These are phyloP conservation scores for Drosophila lacertosa DNA, from an alignment of 1,140 invertebrate genomes.

Conservation along the genomic window DNA sequence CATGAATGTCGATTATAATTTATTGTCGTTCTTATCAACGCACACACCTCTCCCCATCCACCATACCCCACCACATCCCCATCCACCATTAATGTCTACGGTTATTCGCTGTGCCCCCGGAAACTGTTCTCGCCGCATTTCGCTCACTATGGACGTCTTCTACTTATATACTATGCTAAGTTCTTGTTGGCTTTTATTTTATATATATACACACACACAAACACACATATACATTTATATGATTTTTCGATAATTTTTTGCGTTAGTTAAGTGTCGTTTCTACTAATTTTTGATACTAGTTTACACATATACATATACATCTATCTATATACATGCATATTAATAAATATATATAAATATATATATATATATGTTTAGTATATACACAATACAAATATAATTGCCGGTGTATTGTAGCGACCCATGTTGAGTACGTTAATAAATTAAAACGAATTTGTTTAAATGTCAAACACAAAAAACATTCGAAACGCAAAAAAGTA, in stretches of 20 bases:
- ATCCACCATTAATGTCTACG: no score
- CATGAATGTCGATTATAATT: conserved; percentile 79
- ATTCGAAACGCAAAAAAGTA: conserved; percentile 23
- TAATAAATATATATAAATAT: conserved; percentile 61
- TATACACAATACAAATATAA: conserved; percentile 60
- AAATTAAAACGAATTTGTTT: conserved; percentile 80
- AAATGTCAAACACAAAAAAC: conserved; percentile 64
- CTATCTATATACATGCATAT: conserved; percentile 47
- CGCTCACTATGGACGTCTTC: conserved; percentile 61
- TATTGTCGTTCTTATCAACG: conserved; percentile 74
- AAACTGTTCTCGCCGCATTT: conserved; percentile 50
- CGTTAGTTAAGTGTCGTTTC: conserved; percentile 76
- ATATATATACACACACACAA: conserved; percentile 19
- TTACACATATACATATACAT: conserved; percentile 71
- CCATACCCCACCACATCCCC: no score
- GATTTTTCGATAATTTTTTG: conserved; percentile 75
- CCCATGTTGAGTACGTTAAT: conserved; percentile 80
- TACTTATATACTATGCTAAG: conserved; percentile 63
- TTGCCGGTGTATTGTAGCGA: conserved; percentile 73
- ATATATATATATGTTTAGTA: conserved; percentile 63
- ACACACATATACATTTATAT: conserved; percentile 50
- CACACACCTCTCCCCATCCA: conserved; percentile 36
- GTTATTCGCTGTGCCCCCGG: conserved; percentile 4
- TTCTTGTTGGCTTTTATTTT: conserved; percentile 76
- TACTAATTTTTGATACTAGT: conserved; percentile 83